Evolutionary conservation across 2,113 vertebrate genomes (phyloP), one percentile per base, ranked within the genome.

Genomic region (Lethenteron reissneri): DNA sequence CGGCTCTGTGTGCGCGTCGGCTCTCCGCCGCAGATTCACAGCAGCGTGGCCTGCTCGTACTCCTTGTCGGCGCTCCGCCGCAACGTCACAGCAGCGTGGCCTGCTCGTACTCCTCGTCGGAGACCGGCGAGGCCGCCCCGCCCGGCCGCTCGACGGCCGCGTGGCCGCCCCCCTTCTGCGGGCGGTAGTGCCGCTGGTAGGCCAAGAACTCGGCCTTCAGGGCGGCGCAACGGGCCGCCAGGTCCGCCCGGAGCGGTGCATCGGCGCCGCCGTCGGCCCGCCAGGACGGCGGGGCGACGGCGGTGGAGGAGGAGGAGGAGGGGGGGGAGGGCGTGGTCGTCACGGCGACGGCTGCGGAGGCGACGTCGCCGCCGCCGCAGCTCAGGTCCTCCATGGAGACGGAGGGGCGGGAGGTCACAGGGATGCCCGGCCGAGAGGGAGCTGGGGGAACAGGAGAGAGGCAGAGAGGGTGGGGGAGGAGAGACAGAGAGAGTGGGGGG

Each of bases 31-130:
- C 21, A 21, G 21, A 21, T 70, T 80, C 79, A 84, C 10, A 84
- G 78, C 75, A 84, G 77, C 4, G 83, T 84, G 57, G 82, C 83
- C 77, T 84, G 73, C 70, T 84, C 82, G 0, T 81, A 75, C n/a
- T 77, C 76, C n/a, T 77, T 75, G 0, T 62, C 13, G 1, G 76
- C 74, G 73, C 78, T 76, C 8, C 74, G 64, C 2, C 4, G 41
- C 41, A 41, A 41, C 41, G 70, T 80, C 79, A 84, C 10, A 84
- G 78, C 75, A 84, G 77, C 4, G 83, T 84, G 57, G 82, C 83
- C 77, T 84, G 73, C 70, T 84, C 82, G 0, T 81, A 75, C n/a
- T 77, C 76, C 13, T 77, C 76, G 0, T 62, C 13, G 1, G 76
- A 75, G 73, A 78, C 76, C 8, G 74, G 64, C 2, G 14, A 74